Evolutionary conservation across 2,113 vertebrate species (phyloP), one percentile per base, ranked within the genome.

Genomic region (Uria aalge): DNA sequence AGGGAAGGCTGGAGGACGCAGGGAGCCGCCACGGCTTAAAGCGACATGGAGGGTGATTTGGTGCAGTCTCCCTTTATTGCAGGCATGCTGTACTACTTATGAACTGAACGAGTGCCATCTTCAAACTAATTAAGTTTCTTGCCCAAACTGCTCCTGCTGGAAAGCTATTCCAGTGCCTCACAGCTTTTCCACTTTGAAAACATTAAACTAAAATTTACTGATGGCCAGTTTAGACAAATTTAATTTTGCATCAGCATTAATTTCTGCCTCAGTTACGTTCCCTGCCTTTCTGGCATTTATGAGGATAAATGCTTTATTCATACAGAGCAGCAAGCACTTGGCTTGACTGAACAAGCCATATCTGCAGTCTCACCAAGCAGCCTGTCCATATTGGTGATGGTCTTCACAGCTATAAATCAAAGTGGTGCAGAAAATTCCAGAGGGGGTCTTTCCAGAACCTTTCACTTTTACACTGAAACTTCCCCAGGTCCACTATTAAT

Each of bases 151-250:
- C 92, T 95, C 95, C 92, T 67, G 81, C 76, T 93, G 92, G 85
- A 86, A 95, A 80, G 67, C 38, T 50, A 9, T 9, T 60, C 69
- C 87, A 83, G 87, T 16, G 78, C 95, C 93, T 92, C 47, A 53
- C 59, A 90, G 92, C 85, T 69, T 60, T 77, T 75, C 52, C 47
- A 71, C 83, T 94, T 75, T 78, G 90, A 75, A 94, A 93, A 74
- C 91, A 77, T n/a, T 19, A 88, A 63, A 63, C 86, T 50, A 8
- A 18, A 48, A 60, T n/a, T 59, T 64, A 9, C 90, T 26, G 90
- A 85, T 78, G 87, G 96, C 94, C 94, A 81, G 96, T 90, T 95
- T 48, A 96, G 95, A 95, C 95, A 95, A 53, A 91, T 91, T 60
- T 79, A 13, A 20, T 38, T 93, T 47, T 75, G 91, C 92, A 68